Base-by-base conservation (phyloP, 2,113 vertebrate genomes). In the Oryzias celebensis region DNA sequence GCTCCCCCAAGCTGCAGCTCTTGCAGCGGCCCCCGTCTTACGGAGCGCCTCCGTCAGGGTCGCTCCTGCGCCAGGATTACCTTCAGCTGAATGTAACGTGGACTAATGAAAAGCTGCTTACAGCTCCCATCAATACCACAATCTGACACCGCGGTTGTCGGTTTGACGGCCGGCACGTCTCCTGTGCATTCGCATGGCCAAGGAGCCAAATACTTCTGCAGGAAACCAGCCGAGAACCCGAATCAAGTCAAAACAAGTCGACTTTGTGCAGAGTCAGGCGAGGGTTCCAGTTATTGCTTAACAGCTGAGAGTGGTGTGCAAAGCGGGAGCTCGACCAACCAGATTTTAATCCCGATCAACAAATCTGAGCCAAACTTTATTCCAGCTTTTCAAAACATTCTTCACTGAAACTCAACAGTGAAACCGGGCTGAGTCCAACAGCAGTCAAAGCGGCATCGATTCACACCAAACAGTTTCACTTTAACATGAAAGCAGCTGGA, bases 201-300 rank as follows among this genome's bases (percentile, higher is more conserved):
- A 28, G 20, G 16, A 50, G 31, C 8, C 8, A 48, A 46, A 15
- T 0, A 23, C 17, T 17, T 31, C 10, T 12, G 58, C 20, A 59
- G 48, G 28, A 54, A 44, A 8, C 7, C 18, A 42, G 58, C 46
- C 64, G 14, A 8, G 68, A 71, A 49, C 47, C 28, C 17, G 15
- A 55, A 62, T 64, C 71, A 65, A 79, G 75, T 73, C 65, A 72
- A 67, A 79, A 79, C 73, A 79, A 69, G 77, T 56, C 46, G 14
- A n/a, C 12, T 53, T 55, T 36, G 41, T 46, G 54, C 36, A 51
- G 44, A 7, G 55, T 0, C 36, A 57, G 58, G 56, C n/a, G 7
- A 20, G 70, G 58, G 73, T 75, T 73, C 45, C 50, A 75, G 43
- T 4, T 18, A 52, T 83, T 76, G 80, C 75, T 78, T 80, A 83